These are phyloP conservation scores for Petrophora chlorosata DNA, from an alignment of 2,888 invertebrate species.

Conservation along the genomic window DNA sequence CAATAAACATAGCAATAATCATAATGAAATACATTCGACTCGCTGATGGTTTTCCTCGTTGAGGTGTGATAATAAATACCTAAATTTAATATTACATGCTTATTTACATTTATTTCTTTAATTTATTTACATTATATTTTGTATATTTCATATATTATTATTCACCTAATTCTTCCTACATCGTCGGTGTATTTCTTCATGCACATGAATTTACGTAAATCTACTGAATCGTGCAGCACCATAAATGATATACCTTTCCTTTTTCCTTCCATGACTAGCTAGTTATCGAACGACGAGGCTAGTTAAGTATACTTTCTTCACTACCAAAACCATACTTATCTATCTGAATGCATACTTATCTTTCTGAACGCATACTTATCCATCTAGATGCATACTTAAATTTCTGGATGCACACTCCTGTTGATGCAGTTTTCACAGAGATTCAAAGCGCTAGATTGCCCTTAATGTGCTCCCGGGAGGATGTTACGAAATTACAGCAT, in stretches of 20 bases:
- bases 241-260: background rate
- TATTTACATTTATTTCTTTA: too few species aligned
- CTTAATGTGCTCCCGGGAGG: conserved; percentile 60
- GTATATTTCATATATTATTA: too few species aligned
- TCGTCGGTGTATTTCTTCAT: background rate
- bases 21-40: too few species aligned
- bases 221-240: conserved; percentile 6
- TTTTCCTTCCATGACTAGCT: conserved; percentile 12
- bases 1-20: too few species aligned
- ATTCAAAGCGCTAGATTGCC: conserved; percentile 56
- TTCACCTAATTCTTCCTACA: background rate
- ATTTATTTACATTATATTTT: too few species aligned
- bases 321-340: conserved; percentile 38
- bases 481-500: conserved; percentile 68
- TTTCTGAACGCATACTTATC: too few species aligned
- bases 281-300: conserved; percentile 30
- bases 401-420: too few species aligned
- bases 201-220: too few species aligned
- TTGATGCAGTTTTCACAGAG: conserved; percentile 56
- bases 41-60: too few species aligned
- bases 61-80: too few species aligned
- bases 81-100: too few species aligned
- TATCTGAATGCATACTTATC: conserved; percentile 23
- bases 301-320: conserved; percentile 18
- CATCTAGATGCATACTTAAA: conserved; percentile 26